Base-by-base conservation (phyloP, 2,888 invertebrate genomes). In the Arctia plantaginis region DNA sequence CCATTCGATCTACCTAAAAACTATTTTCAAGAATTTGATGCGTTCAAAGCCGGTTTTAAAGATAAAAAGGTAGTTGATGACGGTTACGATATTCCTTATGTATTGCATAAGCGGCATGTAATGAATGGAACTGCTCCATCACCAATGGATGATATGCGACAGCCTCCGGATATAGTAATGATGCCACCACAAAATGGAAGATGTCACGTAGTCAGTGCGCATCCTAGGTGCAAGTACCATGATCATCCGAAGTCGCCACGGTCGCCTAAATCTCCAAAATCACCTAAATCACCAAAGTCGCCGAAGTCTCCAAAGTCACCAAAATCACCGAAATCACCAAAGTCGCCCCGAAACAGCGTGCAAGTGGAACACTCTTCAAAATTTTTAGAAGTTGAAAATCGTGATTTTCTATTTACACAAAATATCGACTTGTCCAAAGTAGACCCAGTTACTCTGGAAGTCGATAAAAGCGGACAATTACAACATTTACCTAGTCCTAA, bases 41-140 rank as follows among this genome's bases (percentile, higher is more conserved):
- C 96, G 59, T 95, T 97, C 71, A 95, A 96, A 92, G 95, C 95
- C 6, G 94, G 94, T 23, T 94, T 95, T 78, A 96, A 96, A 86
- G 96, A 96, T 81, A 92, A 95, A 84, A 96, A 96, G 83, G 84
- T 90, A 7, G 82, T 91, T 8, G 94, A 95, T 80, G 94, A 97
- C 83, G 97, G 97, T 51, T 96, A 96, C 82, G 98, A 98, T 82
- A 98, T 98, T 88, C 98, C 98, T 0, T 98, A 98, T 86, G 98
- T 98, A 12, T 93, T 98, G 70, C 98, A 98, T 89, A 98, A 98
- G 88, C 96, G 98, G 7, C 98, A 98, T 88, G 96, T 98, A 1
- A 98, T 98, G 97, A 98, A 98, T 88, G 98, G 98, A 0, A 98
- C 98, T 0, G 97, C 98, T 0, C 96, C 97, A 0, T 96, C 96